Conservation (phyloP, 2,888 invertebrate genomes). For the Acanthosepion pharaonis region DNA sequence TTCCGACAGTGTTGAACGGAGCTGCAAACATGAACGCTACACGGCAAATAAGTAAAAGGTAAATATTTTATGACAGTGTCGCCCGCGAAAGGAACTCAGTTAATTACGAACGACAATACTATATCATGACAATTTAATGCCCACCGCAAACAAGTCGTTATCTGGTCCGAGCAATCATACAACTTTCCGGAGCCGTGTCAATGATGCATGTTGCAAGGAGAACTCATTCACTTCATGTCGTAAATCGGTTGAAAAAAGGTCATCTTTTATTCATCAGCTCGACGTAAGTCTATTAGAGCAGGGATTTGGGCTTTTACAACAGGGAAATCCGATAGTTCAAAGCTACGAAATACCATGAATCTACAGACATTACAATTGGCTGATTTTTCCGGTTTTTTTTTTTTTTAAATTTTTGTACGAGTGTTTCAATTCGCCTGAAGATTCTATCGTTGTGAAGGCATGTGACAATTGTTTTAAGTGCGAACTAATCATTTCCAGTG, state of each 20-base stretch:
- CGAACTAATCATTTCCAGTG: not conserved
- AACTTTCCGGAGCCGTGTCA: not conserved
- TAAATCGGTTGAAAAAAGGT: not conserved
- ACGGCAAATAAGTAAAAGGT: not conserved
- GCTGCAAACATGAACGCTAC: not conserved
- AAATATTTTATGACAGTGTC: not conserved
- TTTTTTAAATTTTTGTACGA: not conserved
- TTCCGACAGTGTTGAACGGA: not conserved
- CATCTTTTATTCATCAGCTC: not conserved
- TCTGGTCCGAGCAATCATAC: not conserved
- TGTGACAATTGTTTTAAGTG: not conserved
- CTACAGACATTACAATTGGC: not conserved
- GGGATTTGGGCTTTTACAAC: not conserved
- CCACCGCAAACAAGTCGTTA: constrained; percentile 33
- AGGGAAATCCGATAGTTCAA: not conserved
- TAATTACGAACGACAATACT: constrained; percentile 9
- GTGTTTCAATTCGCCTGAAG: not conserved
- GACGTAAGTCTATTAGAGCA: not conserved
- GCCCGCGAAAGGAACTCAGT: constrained; percentile 9
- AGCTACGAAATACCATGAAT: not conserved
- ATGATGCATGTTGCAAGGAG: not conserved
- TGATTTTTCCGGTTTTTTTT: not conserved
- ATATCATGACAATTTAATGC: not conserved
- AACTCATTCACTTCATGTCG: not conserved
- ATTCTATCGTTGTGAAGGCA: not conserved